Percentiles rank a stretch among this genome's conserved stretches.
These are phyloP conservation scores for Sparidentex hasta DNA, from an alignment of 2,797 vertebrate genomes.

Conservation along the genomic window DNA sequence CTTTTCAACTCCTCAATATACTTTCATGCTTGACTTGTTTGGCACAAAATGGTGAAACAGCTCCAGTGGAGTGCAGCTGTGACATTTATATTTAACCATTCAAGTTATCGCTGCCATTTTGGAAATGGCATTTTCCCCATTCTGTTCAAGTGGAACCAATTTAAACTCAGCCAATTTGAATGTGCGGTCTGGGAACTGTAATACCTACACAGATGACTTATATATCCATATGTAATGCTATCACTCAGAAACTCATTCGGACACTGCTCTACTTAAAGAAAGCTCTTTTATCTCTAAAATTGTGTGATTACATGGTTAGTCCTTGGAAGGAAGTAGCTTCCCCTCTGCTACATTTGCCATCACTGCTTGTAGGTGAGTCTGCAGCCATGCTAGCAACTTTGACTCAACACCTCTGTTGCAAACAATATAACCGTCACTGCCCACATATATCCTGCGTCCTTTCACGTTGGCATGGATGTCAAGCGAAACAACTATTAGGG, in stretches of 20 bases:
- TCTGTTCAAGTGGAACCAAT: conserved; percentile 62
- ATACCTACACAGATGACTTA: conserved; percentile 30
- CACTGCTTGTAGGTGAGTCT: conserved; percentile 13
- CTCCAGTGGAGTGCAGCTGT: conserved; percentile 69
- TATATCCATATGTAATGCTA: conserved; percentile 43
- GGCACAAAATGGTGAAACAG: conserved; percentile 56
- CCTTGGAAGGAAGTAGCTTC: conserved; percentile 26
- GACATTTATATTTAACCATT: conserved; percentile 81
- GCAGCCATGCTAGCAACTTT: background rate
- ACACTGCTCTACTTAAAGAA: conserved; percentile 34
- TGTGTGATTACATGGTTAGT: conserved; percentile 59
- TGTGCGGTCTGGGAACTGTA: conserved; percentile 33
- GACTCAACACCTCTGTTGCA: background rate
- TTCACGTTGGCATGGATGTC: no score
- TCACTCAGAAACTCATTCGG: conserved; percentile 58
- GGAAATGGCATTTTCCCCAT: conserved; percentile 57
- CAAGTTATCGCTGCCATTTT: conserved; percentile 63
- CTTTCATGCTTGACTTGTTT: conserved; percentile 77
- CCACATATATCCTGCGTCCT: no score
- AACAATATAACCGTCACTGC: no score
- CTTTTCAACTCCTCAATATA: conserved; percentile 65
- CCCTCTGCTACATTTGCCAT: conserved; percentile 16
- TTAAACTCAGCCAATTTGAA: conserved; percentile 59
- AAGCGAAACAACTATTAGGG: no score
- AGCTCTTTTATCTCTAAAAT: conserved; percentile 54